phyloP scores from a whole-genome alignment of 2,888 invertebrate genomes.

The Ariolimax columbianus region DNA sequence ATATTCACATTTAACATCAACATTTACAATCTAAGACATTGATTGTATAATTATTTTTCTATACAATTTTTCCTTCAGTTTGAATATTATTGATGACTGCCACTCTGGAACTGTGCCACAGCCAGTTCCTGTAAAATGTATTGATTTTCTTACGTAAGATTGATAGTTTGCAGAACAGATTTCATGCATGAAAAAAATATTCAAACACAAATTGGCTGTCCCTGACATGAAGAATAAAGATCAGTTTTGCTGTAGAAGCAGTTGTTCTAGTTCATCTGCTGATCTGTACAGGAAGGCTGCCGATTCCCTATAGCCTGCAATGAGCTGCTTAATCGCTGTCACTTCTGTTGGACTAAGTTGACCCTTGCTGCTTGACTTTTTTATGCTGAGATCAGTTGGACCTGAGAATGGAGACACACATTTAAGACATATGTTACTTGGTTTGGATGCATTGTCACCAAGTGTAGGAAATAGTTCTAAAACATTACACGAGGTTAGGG shows the following conservation, averaged over 20 bases:
- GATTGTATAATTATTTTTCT: too few relatives aligned
- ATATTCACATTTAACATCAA: too few relatives aligned
- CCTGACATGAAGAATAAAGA: background rate
- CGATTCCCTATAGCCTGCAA: slow-evolving; percentile 96
- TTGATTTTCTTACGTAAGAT: too few relatives aligned
- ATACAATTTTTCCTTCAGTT: too few relatives aligned
- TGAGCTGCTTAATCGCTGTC: slow-evolving; percentile 94
- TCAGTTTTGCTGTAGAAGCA: slow-evolving; percentile 79
- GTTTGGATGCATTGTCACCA: too few relatives aligned
- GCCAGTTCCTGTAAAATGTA: too few relatives aligned
- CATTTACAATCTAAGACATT: too few relatives aligned
- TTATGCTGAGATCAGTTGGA: slow-evolving; percentile 95
- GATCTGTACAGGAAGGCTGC: slow-evolving; percentile 95
- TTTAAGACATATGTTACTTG: too few relatives aligned
- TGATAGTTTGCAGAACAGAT: background rate
- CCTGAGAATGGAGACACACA: slow-evolving; percentile 81
- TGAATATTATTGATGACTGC: too few relatives aligned
- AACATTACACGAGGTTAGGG: too few relatives aligned
- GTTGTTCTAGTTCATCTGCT: slow-evolving; percentile 95
- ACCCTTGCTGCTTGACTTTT: slow-evolving; percentile 82
- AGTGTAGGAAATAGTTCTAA: too few relatives aligned
- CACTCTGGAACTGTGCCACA: too few relatives aligned
- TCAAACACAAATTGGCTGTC: background rate
- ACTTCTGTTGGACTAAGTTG: slow-evolving; percentile 94
- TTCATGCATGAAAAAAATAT: background rate